These are phyloP conservation scores for Ictalurus punctatus DNA, from an alignment of 2,113 vertebrate genomes.

Conservation along the genomic window DNA sequence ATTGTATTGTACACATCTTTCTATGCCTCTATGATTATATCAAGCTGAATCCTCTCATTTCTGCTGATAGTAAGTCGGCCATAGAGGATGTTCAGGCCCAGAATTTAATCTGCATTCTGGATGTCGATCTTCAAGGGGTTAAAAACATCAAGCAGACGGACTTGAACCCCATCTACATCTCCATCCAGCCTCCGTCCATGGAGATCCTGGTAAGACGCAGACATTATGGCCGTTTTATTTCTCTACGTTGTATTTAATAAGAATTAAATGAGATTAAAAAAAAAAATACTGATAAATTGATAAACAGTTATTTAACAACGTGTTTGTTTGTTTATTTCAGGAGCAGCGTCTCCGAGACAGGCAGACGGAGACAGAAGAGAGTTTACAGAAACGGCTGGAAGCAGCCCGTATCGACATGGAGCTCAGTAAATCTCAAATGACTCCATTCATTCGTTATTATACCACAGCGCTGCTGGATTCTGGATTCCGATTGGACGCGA, in stretches of 20 bases:
- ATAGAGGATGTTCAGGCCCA: slow-evolving; percentile 85
- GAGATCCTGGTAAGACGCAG: slow-evolving; percentile 80
- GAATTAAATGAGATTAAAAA: background rate
- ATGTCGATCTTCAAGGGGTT: slow-evolving; percentile 95
- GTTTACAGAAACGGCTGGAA: slow-evolving; percentile 81
- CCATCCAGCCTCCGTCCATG: slow-evolving; percentile 88
- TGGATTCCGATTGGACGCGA: background rate
- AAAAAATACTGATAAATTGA: background rate
- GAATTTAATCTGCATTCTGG: slow-evolving; percentile 94
- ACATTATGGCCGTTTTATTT: background rate
- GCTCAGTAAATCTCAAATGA: slow-evolving; percentile 79
- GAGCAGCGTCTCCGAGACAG: slow-evolving; percentile 86
- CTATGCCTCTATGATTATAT: background rate
- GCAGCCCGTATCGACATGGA: slow-evolving; percentile 84
- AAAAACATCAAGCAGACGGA: slow-evolving; percentile 91
- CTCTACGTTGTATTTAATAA: background rate
- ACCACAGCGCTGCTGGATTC: background rate
- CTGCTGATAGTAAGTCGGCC: slow-evolving; percentile 80
- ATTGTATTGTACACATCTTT: background rate
- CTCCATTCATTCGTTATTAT: background rate
- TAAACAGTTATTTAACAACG: background rate
- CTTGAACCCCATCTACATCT: slow-evolving; percentile 90
- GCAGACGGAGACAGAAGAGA: slow-evolving; percentile 89
- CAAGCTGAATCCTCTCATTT: background rate
- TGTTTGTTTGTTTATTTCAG: slow-evolving; percentile 63